Conservation (phyloP, 1,140 invertebrate species). For the Nasonia giraulti region DNA sequence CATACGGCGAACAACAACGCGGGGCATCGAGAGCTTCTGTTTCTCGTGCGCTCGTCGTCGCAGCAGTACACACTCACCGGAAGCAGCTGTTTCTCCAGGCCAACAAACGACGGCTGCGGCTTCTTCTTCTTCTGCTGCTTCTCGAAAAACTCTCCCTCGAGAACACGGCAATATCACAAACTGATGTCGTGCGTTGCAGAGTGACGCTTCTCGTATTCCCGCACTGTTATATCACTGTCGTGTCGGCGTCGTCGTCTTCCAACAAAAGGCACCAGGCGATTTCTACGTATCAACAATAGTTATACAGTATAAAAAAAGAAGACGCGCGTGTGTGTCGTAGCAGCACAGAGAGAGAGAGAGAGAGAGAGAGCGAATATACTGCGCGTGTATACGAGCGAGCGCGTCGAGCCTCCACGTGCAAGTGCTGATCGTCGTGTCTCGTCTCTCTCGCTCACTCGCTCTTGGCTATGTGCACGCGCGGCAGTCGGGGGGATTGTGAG, state of each 20-base stretch:
- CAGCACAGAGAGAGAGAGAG: neutral
- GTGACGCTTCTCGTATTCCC: too few species aligned
- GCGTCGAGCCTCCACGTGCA: constrained; percentile 70
- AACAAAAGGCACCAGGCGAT: too few species aligned
- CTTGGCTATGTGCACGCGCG: constrained; percentile 16
- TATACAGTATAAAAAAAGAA: neutral
- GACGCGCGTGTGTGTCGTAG: neutral
- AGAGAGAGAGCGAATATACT: neutral
- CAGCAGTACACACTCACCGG: constrained; percentile 45
- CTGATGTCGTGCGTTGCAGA: too few species aligned
- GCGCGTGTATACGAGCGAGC: constrained; percentile 40
- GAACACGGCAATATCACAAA: too few species aligned
- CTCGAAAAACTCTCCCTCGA: neutral
- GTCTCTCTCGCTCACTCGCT: constrained; percentile 20
- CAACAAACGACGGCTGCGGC: constrained; percentile 7
- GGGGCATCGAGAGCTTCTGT: neutral
- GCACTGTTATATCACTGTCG: too few species aligned
- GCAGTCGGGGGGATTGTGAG: constrained; percentile 17
- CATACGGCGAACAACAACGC: neutral
- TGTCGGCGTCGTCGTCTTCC: too few species aligned
- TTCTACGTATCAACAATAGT: too few species aligned
- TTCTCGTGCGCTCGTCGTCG: neutral
- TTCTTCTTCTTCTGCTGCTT: constrained; percentile 26
- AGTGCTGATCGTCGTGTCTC: constrained; percentile 63
- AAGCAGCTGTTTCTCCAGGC: constrained; percentile 44